Conservation (phyloP, 2,113 vertebrate species). For the Centropristis striata region DNA sequence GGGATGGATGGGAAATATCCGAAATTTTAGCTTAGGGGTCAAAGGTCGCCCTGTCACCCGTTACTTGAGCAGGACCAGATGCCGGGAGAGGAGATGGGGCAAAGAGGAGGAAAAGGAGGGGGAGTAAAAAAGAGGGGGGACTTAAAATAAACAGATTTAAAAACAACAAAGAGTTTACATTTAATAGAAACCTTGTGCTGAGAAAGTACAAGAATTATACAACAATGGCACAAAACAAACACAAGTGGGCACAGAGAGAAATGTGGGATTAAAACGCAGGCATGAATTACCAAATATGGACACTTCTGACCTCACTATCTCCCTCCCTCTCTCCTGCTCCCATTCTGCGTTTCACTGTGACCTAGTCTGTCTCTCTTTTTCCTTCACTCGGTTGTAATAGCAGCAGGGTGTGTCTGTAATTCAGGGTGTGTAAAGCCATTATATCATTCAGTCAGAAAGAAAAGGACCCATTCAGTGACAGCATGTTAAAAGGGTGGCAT, state of each 20-base stretch:
- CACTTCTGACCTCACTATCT: constrained; percentile 74
- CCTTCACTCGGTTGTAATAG: constrained; percentile 63
- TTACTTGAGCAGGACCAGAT: constrained; percentile 70
- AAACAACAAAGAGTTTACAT: not conserved
- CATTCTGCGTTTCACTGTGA: constrained; percentile 49
- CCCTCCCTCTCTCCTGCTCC: constrained; percentile 42
- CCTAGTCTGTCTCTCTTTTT: constrained; percentile 49
- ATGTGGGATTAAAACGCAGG: constrained; percentile 45
- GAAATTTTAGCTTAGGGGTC: constrained; percentile 63
- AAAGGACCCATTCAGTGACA: constrained; percentile 71
- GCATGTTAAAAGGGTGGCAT: constrained; percentile 53
- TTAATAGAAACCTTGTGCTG: not conserved
- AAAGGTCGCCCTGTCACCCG: constrained; percentile 61
- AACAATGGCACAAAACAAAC: constrained; percentile 38
- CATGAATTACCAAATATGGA: constrained; percentile 83
- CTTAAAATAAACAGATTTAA: constrained; percentile 1
- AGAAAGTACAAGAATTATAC: not conserved
- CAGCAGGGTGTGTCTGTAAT: constrained; percentile 81
- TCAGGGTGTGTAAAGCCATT: constrained; percentile 77
- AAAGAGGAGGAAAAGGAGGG: not conserved
- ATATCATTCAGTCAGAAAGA: constrained; percentile 73
- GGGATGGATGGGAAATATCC: constrained; percentile 61
- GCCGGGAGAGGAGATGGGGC: constrained; percentile 21
- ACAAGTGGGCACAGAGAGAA: constrained; percentile 22
- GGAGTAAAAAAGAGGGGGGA: constrained; percentile 1